Evolutionary conservation across 2,113 vertebrate genomes (phyloP).

Genomic region (Myodes glareolus): DNA sequence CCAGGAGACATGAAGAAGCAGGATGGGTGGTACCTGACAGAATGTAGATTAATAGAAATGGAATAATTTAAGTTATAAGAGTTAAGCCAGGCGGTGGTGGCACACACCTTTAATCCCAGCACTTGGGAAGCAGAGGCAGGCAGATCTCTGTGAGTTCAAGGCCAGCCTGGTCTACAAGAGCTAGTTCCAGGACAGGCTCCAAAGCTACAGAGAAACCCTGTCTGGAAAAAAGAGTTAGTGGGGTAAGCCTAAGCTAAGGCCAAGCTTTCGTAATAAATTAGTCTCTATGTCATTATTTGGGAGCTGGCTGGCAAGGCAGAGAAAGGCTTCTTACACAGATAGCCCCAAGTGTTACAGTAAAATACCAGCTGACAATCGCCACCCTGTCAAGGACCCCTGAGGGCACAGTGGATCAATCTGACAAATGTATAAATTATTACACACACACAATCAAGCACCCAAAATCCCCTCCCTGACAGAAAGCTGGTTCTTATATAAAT

Average conservation of each 20-base stretch:
- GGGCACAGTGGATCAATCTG: accelerated
- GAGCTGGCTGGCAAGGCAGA: neutral
- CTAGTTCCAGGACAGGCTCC: too few relatives aligned
- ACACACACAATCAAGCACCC: neutral
- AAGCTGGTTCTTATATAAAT: neutral
- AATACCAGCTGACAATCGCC: accelerated
- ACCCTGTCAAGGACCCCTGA: accelerated
- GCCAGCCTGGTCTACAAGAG: too few relatives aligned
- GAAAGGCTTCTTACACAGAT: neutral
- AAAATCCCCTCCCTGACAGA: neutral
- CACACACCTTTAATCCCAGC: too few relatives aligned
- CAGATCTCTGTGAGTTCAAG: too few relatives aligned
- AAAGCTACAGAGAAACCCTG: too few relatives aligned
- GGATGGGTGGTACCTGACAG: neutral
- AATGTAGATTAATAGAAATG: neutral
- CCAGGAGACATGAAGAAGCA: neutral
- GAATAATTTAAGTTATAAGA: neutral
- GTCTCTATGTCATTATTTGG: neutral
- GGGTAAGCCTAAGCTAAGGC: neutral
- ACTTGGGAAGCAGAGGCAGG: too few relatives aligned
- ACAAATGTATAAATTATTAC: neutral
- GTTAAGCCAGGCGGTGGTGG: too few relatives aligned
- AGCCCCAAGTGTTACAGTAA: neutral
- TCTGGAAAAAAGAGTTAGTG: neutral
- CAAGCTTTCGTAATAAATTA: neutral